A percentile compares a stretch with the other conserved stretches of the same genome.
Evolutionary conservation across 2,797 vertebrate genomes (phyloP).

Genomic region (Gymnopithys bicolor): DNA sequence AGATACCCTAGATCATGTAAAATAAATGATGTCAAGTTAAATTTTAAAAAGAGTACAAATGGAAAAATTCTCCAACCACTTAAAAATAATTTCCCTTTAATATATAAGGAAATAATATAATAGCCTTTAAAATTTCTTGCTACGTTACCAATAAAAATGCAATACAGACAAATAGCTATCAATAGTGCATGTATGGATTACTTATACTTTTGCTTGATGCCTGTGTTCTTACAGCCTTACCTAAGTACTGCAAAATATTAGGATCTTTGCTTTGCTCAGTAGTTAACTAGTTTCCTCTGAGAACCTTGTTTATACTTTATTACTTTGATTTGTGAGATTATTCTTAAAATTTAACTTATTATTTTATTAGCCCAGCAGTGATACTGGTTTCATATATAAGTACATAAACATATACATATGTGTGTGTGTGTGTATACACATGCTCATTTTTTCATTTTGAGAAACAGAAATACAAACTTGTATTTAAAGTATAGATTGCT

Average conservation of each 20-base stretch:
- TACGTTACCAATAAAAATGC: neutral
- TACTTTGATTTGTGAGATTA: neutral
- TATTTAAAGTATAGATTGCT: neutral
- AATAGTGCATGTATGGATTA: neutral
- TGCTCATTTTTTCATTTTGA: neutral
- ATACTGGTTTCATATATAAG: neutral
- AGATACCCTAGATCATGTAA: neutral
- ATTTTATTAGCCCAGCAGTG: neutral
- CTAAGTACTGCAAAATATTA: neutral
- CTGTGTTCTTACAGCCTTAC: neutral
- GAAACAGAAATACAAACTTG: neutral
- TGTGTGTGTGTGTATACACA: neutral
- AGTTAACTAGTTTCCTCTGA: neutral
- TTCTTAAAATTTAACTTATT: neutral
- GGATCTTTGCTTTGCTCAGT: neutral
- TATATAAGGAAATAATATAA: neutral
- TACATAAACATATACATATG: neutral
- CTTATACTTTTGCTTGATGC: neutral
- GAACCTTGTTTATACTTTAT: neutral
- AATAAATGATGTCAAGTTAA: neutral
- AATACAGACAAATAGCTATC: neutral
- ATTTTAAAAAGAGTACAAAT: neutral
- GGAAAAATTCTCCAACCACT: neutral
- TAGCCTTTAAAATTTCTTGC: neutral
- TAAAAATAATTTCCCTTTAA: neutral